Percentiles rank a stretch among this genome's conserved stretches.
Conservation (phyloP, 2,113 vertebrate species). For the Caretta caretta region DNA sequence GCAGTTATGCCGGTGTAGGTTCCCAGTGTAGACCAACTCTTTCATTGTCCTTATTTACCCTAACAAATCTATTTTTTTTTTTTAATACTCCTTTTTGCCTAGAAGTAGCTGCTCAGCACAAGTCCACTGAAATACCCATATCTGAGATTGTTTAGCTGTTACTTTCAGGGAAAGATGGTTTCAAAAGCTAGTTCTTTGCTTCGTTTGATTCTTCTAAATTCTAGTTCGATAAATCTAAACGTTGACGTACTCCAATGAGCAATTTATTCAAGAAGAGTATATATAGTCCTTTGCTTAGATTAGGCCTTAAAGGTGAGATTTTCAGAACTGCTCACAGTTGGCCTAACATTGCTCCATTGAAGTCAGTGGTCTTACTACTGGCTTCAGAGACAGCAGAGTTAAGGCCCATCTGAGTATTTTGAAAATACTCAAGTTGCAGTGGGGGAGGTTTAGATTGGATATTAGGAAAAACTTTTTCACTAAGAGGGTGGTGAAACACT, state of each 20-base stretch:
- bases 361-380: not conserved
- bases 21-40: not conserved
- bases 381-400: too few species aligned
- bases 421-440: too few species aligned
- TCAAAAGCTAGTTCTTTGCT: not conserved
- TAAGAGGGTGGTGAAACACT: too few species aligned
- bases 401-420: not conserved
- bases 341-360: not conserved
- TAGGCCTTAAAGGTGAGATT: not conserved
- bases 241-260: not conserved
- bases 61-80: not conserved
- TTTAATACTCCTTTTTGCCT: too few species aligned
- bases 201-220: not conserved
- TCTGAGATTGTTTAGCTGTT: not conserved
- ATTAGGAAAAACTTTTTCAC: too few species aligned
- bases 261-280: not conserved
- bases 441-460: too few species aligned
- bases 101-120: not conserved
- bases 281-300: not conserved
- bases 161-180: not conserved
- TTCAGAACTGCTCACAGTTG: not conserved
- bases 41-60: not conserved
- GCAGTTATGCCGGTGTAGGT: not conserved
- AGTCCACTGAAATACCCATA: not conserved
- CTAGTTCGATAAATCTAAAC: not conserved